Conservation (phyloP, 2,888 invertebrate genomes). For the Nemoura dubitans region DNA sequence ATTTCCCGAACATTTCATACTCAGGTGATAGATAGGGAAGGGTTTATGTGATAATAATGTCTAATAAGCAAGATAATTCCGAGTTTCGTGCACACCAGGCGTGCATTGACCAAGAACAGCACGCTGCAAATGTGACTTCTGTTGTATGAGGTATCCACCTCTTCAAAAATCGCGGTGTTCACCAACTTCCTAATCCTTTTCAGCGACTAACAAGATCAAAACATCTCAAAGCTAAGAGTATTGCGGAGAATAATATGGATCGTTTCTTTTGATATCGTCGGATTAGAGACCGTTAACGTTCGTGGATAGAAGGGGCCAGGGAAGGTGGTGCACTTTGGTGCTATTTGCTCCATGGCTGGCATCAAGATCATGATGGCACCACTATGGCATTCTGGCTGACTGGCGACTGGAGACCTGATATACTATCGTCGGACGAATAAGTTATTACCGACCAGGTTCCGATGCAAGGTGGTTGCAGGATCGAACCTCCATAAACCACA, state of each 20-base stretch:
- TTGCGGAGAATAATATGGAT: background rate
- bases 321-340: background rate
- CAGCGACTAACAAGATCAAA: background rate
- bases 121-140: too few relatives aligned
- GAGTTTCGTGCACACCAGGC: too few relatives aligned
- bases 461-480: conserved; percentile 29
- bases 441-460: conserved; percentile 26
- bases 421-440: conserved; percentile 25
- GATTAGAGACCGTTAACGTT: background rate
- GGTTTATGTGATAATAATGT: too few relatives aligned
- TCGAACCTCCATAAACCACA: conserved; percentile 35
- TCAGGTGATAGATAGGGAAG: too few relatives aligned
- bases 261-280: conserved; percentile 12
- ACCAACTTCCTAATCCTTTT: background rate
- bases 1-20: too few relatives aligned
- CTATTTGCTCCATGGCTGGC: background rate
- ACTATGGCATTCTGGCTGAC: background rate
- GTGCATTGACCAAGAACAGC: too few relatives aligned
- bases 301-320: background rate
- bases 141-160: too few relatives aligned
- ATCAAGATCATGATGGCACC: too few relatives aligned
- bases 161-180: background rate
- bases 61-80: too few relatives aligned
- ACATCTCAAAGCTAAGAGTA: background rate
- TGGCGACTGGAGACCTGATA: conserved; percentile 21